Base-by-base conservation (phyloP, 2,888 invertebrate genomes). In the Steinernema scapterisci region DNA sequence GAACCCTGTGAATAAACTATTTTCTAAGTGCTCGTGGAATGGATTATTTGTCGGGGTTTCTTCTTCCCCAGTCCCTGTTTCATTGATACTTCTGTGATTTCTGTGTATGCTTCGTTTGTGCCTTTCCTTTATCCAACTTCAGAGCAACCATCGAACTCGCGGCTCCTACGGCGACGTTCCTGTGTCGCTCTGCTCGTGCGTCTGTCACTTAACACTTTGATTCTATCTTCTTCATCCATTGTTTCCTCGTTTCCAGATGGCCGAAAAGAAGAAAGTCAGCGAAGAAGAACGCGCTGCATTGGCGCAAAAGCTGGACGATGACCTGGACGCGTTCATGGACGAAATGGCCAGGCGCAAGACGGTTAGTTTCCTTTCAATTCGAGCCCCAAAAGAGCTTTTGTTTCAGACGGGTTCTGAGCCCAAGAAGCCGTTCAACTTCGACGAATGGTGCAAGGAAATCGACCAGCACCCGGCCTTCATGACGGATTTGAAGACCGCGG, bases 391-490 rank as follows among this genome's bases (percentile, higher is more conserved):
- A 7, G 48, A 48, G 3, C 1, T 21, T 7, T 9, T 7, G 46
- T 46, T 54, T 70, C 5, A 38, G 38, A 6, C 38, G 38, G 38
- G 9, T 38, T 45, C 21, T 23, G 38, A 16, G 71, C n/a, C 25
- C 51, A 76, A 76, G 48, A 84, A 86, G 54, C 79, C 81, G 25
- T 86, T 86, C 77, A 80, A 86, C 70, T 86, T 87, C 71, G 86
- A 85, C 70, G 82, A 85, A 72, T 86, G 84, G 83, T 81, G 83
- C 70, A 81, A 81, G 71, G 84, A 86, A 31, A 77, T 86, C 48
- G 85, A 87, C 73, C 79, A 83, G 70, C 86, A 86, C 79, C 86
- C 86, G 16, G 82, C 83, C 19, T 86, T 86, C 75, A 84, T 84
- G 85, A 85, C 71, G 5, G 84, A 86, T 25, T 56, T 82, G 44